Evolutionary conservation across 1,140 invertebrate genomes (phyloP), one percentile per base, ranked within the genome.

Genomic region (Saccostrea cuccullata): DNA sequence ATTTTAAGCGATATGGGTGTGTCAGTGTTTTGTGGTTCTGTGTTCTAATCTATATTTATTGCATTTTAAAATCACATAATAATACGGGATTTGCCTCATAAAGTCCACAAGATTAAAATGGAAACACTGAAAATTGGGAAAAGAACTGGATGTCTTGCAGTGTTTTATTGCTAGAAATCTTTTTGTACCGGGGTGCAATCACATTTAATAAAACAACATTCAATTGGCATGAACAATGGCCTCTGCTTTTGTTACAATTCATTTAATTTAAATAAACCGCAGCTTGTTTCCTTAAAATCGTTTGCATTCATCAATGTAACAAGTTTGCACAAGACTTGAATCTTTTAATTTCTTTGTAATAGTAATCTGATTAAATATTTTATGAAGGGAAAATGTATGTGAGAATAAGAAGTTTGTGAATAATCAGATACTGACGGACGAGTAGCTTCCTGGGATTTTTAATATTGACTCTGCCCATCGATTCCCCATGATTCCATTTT

Each of bases 61-160:
- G 70, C 70, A 17, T 77, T 77, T 47, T 77, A 77, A 77, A 77
- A 77, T 77, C 70, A 77, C 70, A 77, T 77, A 77, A 77, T 77
- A 77, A 77, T 77, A 77, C 26, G 70, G 67, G 70, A 77, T 77
- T 13, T 77, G 70, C 70, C 70, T 77, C 70, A 77, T 77, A 77
- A 77, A 77, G 70, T 77, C 70, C 70, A 15, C 70, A 11, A 77
- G 70, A 77, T 77, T 77, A 77, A 77, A 77, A 77, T 77, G 23
- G 70, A 77, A 77, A 77, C 70, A 77, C 11, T 77, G 26, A 30
- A 77, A 77, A 77, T 77, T 26, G 70, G 70, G 30, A 26, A 77
- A 77, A 17, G 70, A 77, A 36, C 70, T 15, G 30, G 26, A 77
- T 30, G 26, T 77, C 70, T 77, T 77, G 26, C 70, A 36, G 30